A percentile compares a stretch with the other conserved stretches of the same genome.
These are phyloP conservation scores for Hylaeus anthracinus DNA, from an alignment of 1,140 invertebrate genomes.

Conservation along the genomic window DNA sequence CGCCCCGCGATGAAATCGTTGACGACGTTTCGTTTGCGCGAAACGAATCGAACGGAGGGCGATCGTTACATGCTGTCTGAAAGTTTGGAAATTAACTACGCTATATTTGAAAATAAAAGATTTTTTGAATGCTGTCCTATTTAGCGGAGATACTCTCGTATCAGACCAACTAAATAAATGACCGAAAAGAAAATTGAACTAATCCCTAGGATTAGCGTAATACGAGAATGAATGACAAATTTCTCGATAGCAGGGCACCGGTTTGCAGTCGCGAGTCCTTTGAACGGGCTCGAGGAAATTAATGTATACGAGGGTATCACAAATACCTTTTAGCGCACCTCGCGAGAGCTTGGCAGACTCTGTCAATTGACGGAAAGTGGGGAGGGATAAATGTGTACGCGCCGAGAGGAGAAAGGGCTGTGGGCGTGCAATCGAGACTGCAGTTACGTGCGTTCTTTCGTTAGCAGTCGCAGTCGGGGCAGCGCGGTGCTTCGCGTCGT, in stretches of 20 bases:
- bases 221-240: slow-evolving; percentile 23
- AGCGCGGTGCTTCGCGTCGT: slow-evolving; percentile 1
- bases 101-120: too few relatives aligned
- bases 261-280: not conserved
- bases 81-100: too few relatives aligned
- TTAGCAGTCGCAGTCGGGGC: not conserved
- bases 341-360: not conserved
- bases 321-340: not conserved
- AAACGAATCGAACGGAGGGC: slow-evolving; percentile 13
- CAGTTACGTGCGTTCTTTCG: slow-evolving; percentile 33
- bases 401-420: slow-evolving; percentile 24
- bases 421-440: slow-evolving; percentile 10
- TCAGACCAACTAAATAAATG: too few relatives aligned
- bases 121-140: too few relatives aligned
- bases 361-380: slow-evolving; percentile 30
- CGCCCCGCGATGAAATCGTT: not conserved
- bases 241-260: not conserved
- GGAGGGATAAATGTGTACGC: slow-evolving; percentile 6
- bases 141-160: too few relatives aligned
- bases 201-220: too few relatives aligned
- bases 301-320: slow-evolving; percentile 19
- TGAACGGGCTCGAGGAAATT: not conserved
- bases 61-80: not conserved
- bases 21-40: not conserved
- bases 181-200: too few relatives aligned